Evolutionary conservation across 2,113 vertebrate genomes (phyloP).

Genomic region (Nothocercus julius): DNA sequence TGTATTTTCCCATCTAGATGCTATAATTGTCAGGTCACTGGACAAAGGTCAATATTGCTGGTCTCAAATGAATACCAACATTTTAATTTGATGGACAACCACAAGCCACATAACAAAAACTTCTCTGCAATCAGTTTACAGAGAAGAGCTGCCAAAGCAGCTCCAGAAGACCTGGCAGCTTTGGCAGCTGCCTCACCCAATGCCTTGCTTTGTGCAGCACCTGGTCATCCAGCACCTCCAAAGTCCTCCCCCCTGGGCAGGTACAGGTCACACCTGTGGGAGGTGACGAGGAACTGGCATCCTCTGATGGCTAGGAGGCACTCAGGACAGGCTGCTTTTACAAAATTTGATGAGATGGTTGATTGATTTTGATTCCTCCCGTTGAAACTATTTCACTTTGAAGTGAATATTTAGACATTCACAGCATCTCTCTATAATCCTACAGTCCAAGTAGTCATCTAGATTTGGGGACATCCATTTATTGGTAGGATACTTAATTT

Average conservation of each 20-base stretch:
- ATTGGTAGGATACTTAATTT: background rate
- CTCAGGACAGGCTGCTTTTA: background rate
- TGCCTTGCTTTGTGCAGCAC: background rate
- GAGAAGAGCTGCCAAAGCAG: background rate
- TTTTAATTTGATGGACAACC: background rate
- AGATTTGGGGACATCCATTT: background rate
- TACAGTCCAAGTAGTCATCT: background rate
- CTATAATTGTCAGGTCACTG: background rate
- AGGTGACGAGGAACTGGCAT: background rate
- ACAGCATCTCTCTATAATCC: background rate
- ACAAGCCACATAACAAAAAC: background rate
- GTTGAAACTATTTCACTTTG: background rate
- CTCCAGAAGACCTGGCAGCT: background rate
- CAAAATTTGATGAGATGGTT: background rate
- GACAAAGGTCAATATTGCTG: background rate
- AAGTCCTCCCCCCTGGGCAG: background rate
- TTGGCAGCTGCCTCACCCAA: background rate
- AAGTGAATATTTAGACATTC: background rate
- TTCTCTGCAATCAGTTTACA: background rate
- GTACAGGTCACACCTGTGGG: too few relatives aligned
- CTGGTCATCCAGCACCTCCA: background rate
- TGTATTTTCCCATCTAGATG: background rate
- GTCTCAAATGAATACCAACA: background rate
- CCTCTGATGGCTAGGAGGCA: background rate
- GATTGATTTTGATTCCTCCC: background rate